Evolutionary conservation across 1,140 invertebrate genomes (phyloP).

Genomic region (Drosophila ambigua): DNA sequence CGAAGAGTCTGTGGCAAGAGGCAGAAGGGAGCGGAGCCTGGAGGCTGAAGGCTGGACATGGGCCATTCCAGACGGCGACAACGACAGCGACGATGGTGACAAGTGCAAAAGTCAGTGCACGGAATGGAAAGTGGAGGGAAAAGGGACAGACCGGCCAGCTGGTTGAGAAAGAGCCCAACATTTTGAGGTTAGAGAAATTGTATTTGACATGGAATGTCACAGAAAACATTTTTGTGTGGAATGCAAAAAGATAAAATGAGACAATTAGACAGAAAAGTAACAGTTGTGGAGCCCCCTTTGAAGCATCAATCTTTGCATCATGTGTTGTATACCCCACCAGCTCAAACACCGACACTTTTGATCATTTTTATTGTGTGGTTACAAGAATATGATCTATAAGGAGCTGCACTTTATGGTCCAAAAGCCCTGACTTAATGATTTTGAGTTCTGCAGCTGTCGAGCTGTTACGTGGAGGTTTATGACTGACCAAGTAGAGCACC

Average conservation of each 20-base stretch:
- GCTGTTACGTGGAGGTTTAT: slow-evolving; percentile 39
- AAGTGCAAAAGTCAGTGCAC: slow-evolving; percentile 59
- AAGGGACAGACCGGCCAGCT: too few species aligned
- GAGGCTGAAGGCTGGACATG: slow-evolving; percentile 27
- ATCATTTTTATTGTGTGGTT: too few species aligned
- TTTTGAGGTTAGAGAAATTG: too few species aligned
- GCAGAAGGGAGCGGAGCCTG: too few species aligned
- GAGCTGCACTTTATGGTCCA: slow-evolving; percentile 15
- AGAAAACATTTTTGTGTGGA: background rate
- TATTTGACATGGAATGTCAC: too few species aligned
- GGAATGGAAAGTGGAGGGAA: background rate
- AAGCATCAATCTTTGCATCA: too few species aligned
- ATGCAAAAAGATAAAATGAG: too few species aligned
- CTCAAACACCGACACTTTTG: too few species aligned
- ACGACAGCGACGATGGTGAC: slow-evolving; percentile 26
- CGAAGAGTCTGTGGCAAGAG: background rate
- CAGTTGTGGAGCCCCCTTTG: too few species aligned
- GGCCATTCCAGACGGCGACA: slow-evolving; percentile 26
- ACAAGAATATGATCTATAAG: slow-evolving; percentile 19
- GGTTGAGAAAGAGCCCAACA: too few species aligned
- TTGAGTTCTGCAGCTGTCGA: slow-evolving; percentile 40
- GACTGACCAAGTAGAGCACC: slow-evolving; percentile 34
- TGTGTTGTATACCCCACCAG: too few species aligned
- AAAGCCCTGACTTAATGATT: slow-evolving; percentile 35
- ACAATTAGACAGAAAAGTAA: too few species aligned